phyloP scores from a whole-genome alignment of 2,797 vertebrate species.

The Chloroceryle amazona region DNA sequence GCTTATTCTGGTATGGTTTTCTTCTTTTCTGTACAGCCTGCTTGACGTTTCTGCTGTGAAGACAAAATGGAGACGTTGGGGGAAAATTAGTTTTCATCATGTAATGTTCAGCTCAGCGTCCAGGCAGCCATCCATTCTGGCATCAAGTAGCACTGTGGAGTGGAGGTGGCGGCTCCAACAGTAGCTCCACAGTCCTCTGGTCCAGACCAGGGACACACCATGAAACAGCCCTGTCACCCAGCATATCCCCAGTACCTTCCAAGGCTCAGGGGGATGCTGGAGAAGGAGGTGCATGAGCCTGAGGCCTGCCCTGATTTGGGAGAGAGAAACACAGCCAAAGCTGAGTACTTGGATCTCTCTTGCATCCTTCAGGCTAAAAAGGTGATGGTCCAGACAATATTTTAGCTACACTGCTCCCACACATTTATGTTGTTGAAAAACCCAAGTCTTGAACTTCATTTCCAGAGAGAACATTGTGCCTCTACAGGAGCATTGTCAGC shows the following conservation, averaged over 20 bases:
- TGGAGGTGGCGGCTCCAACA: not conserved
- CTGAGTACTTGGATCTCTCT: not conserved
- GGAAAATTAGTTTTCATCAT: constrained; percentile 10
- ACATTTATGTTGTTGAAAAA: not conserved
- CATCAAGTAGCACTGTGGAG: not conserved
- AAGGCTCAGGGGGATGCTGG: not conserved
- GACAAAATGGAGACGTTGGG: constrained; percentile 2
- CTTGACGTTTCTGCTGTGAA: constrained; percentile 10
- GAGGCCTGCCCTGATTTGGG: not conserved
- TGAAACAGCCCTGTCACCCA: not conserved
- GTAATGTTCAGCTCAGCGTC: not conserved
- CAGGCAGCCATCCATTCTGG: not conserved
- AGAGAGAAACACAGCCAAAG: not conserved
- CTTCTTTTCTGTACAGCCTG: constrained; percentile 16
- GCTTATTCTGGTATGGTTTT: constrained; percentile 15
- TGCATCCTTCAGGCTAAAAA: not conserved
- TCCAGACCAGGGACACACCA: not conserved
- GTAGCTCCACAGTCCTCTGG: not conserved
- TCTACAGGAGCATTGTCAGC: fast-evolving
- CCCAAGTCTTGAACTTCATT: not conserved
- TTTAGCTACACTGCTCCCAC: not conserved
- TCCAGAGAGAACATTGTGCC: not conserved
- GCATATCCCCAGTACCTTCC: not conserved
- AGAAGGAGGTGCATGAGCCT: not conserved
- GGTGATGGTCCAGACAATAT: not conserved